phyloP scores from a whole-genome alignment of 1,140 invertebrate species.

The Anagrus nilaparvatae region DNA sequence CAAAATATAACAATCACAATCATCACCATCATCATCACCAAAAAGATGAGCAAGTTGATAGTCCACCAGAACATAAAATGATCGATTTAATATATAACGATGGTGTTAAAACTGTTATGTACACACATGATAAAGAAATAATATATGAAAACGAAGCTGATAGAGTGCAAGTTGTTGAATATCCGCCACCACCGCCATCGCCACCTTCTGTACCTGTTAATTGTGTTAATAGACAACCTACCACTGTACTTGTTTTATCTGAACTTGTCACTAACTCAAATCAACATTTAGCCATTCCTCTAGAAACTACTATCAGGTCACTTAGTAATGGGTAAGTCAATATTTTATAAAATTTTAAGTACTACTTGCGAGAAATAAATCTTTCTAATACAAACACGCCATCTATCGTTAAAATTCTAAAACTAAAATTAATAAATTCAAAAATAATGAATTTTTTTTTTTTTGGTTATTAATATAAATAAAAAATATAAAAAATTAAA shows the following conservation, averaged over 20 bases:
- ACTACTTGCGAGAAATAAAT: too few species aligned
- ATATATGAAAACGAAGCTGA: conserved; percentile 41
- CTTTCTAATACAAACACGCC: too few species aligned
- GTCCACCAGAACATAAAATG: conserved; percentile 45
- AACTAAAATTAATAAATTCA: too few species aligned
- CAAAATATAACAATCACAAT: conserved; percentile 32
- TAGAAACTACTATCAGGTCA: conserved; percentile 25
- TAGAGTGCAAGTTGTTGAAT: conserved; percentile 38
- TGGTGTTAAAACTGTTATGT: conserved; percentile 70
- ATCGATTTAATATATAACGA: conserved; percentile 74
- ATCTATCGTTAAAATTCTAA: too few species aligned
- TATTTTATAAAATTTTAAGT: conserved; percentile 7
- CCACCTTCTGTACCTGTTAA: conserved; percentile 46
- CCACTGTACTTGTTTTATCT: conserved; percentile 45
- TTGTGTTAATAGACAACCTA: conserved; percentile 40
- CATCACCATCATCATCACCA: conserved; percentile 23
- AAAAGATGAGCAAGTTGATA: conserved; percentile 15
- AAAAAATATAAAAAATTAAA: too few species aligned
- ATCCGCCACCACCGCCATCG: conserved; percentile 37
- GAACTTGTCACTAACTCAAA: too few species aligned
- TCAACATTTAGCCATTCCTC: too few species aligned
- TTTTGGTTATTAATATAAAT: too few species aligned
- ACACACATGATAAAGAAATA: conserved; percentile 49
- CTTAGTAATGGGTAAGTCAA: conserved; percentile 35
- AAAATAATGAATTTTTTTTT: too few species aligned